Base-by-base conservation (phyloP, 2,113 vertebrate genomes). In the Daphoenositta chrysoptera region DNA sequence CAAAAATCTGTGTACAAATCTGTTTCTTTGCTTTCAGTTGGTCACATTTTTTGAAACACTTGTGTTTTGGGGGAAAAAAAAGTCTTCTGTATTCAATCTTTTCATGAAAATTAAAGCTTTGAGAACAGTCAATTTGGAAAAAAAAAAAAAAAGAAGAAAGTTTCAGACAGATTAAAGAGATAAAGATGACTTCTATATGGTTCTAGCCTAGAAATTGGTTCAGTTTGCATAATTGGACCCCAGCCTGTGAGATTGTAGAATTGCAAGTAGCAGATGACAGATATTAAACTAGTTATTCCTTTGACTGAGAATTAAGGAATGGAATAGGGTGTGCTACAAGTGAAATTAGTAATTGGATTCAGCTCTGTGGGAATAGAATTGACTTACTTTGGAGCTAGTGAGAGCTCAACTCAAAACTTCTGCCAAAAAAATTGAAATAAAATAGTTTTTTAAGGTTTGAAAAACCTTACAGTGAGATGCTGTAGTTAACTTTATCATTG, bases 1-100 rank as follows among this genome's bases (percentile, higher is more conserved):
- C 85, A 96, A 92, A 96, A 92, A 76, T 91, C 87, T 95, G 82
- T 76, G 70, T 92, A 76, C 48, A 93, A 96, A 95, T 83, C 70
- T 90, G 85, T 90, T 87, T 91, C 50, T 76, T 86, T 90, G 58
- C 66, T 94, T 92, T 93, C 53, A 20, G 37, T 90, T 93, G 79
- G 68, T 96, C 58, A 50, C 35, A 58, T 58, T 88, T 92, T 95
- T 73, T 77, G 28, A 90, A 94, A 90, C 42, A 73, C 64, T 95
- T 80, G 31, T 63, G 57, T 86, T 84, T 56, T 17, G 13, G 39
- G 44, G 7, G 5, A 4, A 11, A 39, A 56, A 72, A 42, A 70
- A 24, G 9, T 72, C 44, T 83, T 85, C 50, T 85, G 31, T 54
- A 24, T 60, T 92, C n/a, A 83, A 13, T 83, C 48, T 83, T 94